phyloP scores from a whole-genome alignment of 2,888 invertebrate species.

The Drosophila fungiperda region DNA sequence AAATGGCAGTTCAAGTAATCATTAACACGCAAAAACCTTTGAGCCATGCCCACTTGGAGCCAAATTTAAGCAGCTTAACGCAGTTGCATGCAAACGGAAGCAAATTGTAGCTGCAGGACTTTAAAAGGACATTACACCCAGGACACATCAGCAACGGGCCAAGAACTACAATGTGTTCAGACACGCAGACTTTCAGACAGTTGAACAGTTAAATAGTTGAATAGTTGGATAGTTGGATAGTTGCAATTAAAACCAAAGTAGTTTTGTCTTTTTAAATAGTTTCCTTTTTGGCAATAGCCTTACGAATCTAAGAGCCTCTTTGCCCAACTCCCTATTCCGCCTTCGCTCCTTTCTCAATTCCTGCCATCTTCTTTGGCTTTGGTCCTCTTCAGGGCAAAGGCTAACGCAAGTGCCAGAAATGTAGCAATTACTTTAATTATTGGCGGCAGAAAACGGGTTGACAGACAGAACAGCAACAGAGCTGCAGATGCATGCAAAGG shows the following conservation, averaged over 20 bases:
- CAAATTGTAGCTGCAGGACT: constrained; percentile 61
- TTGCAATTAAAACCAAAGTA: constrained; percentile 80
- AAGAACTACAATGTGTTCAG: constrained; percentile 66
- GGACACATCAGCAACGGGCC: constrained; percentile 47
- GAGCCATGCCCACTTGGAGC: constrained; percentile 25
- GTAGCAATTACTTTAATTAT: constrained; percentile 80
- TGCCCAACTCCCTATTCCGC: not conserved
- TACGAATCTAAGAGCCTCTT: constrained; percentile 34
- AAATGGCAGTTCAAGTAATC: constrained; percentile 76
- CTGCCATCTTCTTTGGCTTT: constrained; percentile 1
- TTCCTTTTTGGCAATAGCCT: constrained; percentile 75
- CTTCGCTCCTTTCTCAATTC: not conserved
- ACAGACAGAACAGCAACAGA: constrained; percentile 60
- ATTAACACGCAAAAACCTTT: constrained; percentile 69
- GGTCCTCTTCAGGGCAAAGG: constrained; percentile 17
- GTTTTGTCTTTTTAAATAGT: constrained; percentile 79
- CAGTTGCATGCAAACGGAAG: constrained; percentile 74
- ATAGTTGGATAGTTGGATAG: constrained; percentile 44
- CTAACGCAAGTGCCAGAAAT: constrained; percentile 75
- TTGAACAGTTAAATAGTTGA: constrained; percentile 42
- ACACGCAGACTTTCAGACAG: constrained; percentile 56
- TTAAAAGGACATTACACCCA: constrained; percentile 72
- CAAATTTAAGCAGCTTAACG: constrained; percentile 73
- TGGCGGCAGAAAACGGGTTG: constrained; percentile 80
- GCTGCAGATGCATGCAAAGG: constrained; percentile 7